A percentile compares a stretch with the other conserved stretches of the same genome.
Conservation (phyloP, 2,113 vertebrate species). For the Amphiprion percula region DNA sequence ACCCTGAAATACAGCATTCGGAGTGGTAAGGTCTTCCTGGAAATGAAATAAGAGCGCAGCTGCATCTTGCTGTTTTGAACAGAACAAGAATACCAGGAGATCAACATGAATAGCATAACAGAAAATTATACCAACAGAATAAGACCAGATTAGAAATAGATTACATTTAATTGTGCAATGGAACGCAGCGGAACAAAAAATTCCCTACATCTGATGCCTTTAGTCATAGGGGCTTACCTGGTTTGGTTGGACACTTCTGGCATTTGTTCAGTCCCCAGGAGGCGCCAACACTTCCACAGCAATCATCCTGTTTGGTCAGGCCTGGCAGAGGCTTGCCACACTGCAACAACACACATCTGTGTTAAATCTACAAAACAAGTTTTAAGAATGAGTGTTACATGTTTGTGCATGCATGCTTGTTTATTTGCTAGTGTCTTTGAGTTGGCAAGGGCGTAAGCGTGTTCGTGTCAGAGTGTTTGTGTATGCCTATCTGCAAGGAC, state of each 20-base stretch:
- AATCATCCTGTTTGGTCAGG: conserved; percentile 92
- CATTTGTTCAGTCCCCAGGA: conserved; percentile 93
- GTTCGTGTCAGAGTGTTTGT: conserved; percentile 34
- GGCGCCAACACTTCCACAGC: conserved; percentile 93
- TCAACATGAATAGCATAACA: conserved; percentile 39
- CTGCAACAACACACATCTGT: conserved; percentile 83
- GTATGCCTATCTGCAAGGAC: conserved; percentile 52
- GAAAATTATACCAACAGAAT: conserved; percentile 36
- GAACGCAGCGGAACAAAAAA: conserved; percentile 33
- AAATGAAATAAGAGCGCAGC: conserved; percentile 9
- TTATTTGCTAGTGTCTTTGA: conserved; percentile 27
- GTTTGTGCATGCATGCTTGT: conserved; percentile 53
- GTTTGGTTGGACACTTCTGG: conserved; percentile 90
- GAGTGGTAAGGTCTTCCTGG: conserved; percentile 5
- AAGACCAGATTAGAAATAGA: conserved; percentile 41
- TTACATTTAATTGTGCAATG: conserved; percentile 42
- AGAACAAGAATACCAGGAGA: conserved; percentile 43
- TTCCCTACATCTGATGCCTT: conserved; percentile 26
- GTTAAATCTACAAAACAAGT: conserved; percentile 54
- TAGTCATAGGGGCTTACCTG: conserved; percentile 85
- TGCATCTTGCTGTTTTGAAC: conserved; percentile 16
- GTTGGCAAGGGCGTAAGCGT: conserved; percentile 23
- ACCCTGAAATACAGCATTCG: conserved; percentile 4
- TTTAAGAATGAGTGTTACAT: conserved; percentile 46
- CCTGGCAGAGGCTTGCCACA: conserved; percentile 92